Evolutionary conservation across 2,113 vertebrate species (phyloP).

Genomic region (Leiothrix lutea): DNA sequence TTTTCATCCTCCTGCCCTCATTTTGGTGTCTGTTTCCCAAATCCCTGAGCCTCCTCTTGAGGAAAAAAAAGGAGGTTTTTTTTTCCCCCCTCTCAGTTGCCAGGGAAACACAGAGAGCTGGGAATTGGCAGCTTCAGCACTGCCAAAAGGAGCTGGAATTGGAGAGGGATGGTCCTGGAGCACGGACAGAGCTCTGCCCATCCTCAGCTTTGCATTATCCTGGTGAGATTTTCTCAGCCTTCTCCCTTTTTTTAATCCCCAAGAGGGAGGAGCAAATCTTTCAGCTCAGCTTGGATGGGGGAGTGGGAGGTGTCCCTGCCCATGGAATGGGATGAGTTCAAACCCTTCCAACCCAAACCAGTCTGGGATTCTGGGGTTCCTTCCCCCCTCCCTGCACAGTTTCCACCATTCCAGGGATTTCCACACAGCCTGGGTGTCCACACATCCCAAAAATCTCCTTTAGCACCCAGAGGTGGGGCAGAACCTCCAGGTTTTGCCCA

Average conservation of each 20-base stretch:
- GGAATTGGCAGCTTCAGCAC: not conserved
- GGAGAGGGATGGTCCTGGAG: not conserved
- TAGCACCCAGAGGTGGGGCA: accelerated
- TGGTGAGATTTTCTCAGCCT: not conserved
- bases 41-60: not conserved
- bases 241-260: not conserved
- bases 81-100: not conserved
- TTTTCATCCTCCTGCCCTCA: constrained; percentile 32
- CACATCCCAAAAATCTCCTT: not conserved
- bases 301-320: not conserved
- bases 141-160: not conserved
- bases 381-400: not conserved
- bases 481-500: not conserved
- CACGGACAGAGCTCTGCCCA: not conserved
- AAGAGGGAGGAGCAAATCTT: not conserved
- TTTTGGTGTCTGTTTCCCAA: not conserved
- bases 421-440: not conserved
- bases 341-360: not conserved
- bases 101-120: not conserved
- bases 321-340: not conserved
- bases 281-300: not conserved
- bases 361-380: not conserved
- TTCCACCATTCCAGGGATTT: not conserved
- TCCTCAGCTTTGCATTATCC: not conserved
- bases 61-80: not conserved